Evolutionary conservation across 1,140 invertebrate genomes (phyloP), one percentile per base, ranked within the genome.

Genomic region (Lerema accius): DNA sequence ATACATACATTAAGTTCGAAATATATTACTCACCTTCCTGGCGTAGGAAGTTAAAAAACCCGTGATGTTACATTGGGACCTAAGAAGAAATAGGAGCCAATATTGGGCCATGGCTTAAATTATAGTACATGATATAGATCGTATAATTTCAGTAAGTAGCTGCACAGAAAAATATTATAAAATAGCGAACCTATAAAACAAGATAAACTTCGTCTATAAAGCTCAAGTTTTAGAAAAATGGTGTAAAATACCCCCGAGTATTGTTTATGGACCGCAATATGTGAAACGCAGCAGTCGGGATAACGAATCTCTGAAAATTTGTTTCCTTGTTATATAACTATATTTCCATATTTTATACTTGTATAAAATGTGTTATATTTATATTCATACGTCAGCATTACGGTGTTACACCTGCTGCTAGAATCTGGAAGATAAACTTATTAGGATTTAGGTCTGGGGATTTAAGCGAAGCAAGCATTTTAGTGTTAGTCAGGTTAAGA

Each of bases 241-340:
- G 37, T 55, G 51, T 42, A 55, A 55, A 55, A 53, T 53, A 17
- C 16, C 16, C 35, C 4, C 11, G 17, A 43, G 42, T 39, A 43
- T 55, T 55, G 51, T 55, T 55, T 55, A 55, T 55, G 39, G 51
- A 42, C 37, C 37, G 51, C 37, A 55, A 55, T 55, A 55, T 55
- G 19, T 55, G 39, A 55, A 55, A 40, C 7, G 50, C 9, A 53
- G 50, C 16, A 53, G 51, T 16, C 19, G 42, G 19, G 16, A 17
- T 17, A 45, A 45, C 19, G 45, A 48, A 48, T 48, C 23, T 48
- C n/a, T 48, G 45, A 14, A 48, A 48, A 48, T 28, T 28, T 46
- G 17, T 48, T 28, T 48, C 23, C 45, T 13, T 28, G 43, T 46
- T 46, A 46, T 48, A 48, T 28, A 4, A 14, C 43, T 48, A 48